phyloP scores from a whole-genome alignment of 2,888 invertebrate genomes.

The Dynastes hyllus region DNA sequence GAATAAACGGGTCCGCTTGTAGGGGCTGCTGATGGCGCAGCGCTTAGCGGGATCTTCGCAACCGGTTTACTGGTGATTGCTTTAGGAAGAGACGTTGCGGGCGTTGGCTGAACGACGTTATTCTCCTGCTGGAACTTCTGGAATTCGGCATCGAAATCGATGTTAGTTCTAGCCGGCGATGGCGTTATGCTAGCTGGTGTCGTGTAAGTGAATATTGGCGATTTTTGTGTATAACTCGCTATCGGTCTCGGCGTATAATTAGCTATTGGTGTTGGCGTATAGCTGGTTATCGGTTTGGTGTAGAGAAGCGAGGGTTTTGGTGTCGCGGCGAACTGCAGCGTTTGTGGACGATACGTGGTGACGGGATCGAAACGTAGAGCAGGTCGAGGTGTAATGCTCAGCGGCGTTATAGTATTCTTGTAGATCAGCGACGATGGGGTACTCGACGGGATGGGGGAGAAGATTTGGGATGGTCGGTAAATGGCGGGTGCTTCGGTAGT shows the following conservation, averaged over 20 bases:
- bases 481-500: slow-evolving; percentile 54
- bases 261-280: slow-evolving; percentile 57
- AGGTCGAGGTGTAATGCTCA: slow-evolving; percentile 78
- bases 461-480: slow-evolving; percentile 63
- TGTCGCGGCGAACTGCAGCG: slow-evolving; percentile 76
- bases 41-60: not conserved
- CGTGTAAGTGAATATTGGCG: too few relatives aligned
- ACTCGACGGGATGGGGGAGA: slow-evolving; percentile 70
- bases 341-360: slow-evolving; percentile 80
- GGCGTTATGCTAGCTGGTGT: too few relatives aligned
- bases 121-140: slow-evolving; percentile 82
- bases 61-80: slow-evolving; percentile 67
- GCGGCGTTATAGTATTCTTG: slow-evolving; percentile 70
- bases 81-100: slow-evolving; percentile 65
- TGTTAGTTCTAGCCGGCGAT: slow-evolving; percentile 51
- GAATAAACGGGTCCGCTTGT: slow-evolving; percentile 80
- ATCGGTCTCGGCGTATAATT: slow-evolving; percentile 69
- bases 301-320: slow-evolving; percentile 71
- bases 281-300: slow-evolving; percentile 65
- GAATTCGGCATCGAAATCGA: slow-evolving; percentile 84
- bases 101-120: slow-evolving; percentile 75
- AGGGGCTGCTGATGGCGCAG: slow-evolving; percentile 23
- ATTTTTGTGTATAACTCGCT: slow-evolving; percentile 55
- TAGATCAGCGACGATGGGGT: slow-evolving; percentile 70
- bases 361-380: slow-evolving; percentile 73